Evolutionary conservation across 2,888 invertebrate species (phyloP), one percentile per base, ranked within the genome.

Genomic region (Drosophila rellima): DNA sequence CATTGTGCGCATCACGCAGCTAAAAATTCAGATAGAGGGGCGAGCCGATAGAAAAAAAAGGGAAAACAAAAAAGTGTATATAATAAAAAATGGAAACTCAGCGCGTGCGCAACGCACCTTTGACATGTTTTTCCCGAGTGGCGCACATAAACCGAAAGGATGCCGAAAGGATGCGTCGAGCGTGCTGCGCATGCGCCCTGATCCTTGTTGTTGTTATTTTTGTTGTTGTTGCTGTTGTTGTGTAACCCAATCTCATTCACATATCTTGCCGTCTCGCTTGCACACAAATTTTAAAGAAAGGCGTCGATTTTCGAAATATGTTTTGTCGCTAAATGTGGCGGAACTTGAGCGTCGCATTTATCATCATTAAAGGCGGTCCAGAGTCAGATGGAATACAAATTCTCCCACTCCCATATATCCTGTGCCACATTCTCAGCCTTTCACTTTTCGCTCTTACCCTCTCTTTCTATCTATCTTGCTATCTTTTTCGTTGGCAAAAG

Each of bases 321-420:
- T 78, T 70, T 52, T 78, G 82, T 87, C 71, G 74, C 78, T 78
- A 86, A 90, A 86, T 89, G 85, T 86, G 85, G 81, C 89, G 89
- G 85, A 86, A 86, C 85, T 82, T 80, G 52, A 67, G 61, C 67
- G 59, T 56, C 83, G 83, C 89, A 86, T 86, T 86, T 90, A 90
- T 86, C 90, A 90, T 90, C 85, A 90, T 86, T 86, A 88, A 74
- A 82, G 90, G 84, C 83, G 68, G 62, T 20, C 31, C 33, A 31
- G 42, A 42, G 54, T 55, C 54, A 55, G 31, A 33, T 55, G 52
- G 17, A 17, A 39, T 17, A 39, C 13, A 18, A 2, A 48, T 20
- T 48, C 33, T 33, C n/a, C 48, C 42, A 42, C 23, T 42, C n/a
- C 42, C n/a, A 3, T 4, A n/a, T 17, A 17, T 39, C 39, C 39